Evolutionary conservation across 2,113 vertebrate genomes (phyloP).

Genomic region (Dicentrarchus labrax): DNA sequence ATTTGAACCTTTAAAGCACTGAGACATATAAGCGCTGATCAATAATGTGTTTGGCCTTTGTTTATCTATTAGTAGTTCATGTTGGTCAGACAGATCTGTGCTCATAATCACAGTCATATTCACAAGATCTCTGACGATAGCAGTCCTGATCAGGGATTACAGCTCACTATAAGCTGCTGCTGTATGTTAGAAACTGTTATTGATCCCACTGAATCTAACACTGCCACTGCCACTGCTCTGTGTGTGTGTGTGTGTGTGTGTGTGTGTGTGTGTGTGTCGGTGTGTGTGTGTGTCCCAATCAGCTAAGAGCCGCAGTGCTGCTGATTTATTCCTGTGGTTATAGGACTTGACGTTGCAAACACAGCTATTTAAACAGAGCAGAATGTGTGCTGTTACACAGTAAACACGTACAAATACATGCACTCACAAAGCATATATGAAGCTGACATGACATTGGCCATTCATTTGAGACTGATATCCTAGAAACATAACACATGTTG

Average conservation of each 20-base stretch:
- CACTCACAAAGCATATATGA: constrained; percentile 2
- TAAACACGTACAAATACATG: constrained; percentile 16
- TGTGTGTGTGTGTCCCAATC: constrained; percentile 37
- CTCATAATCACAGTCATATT: constrained; percentile 17
- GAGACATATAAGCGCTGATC: not conserved
- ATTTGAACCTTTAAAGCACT: not conserved
- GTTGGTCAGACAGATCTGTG: not conserved
- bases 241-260: constrained; percentile 4
- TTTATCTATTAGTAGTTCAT: not conserved
- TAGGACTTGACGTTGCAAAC: constrained; percentile 40
- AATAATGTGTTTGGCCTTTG: not conserved
- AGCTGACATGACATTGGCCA: not conserved
- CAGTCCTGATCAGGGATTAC: constrained; percentile 8
- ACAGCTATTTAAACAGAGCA: constrained; percentile 48
- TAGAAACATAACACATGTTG: not conserved
- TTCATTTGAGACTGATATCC: not conserved
- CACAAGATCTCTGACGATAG: not conserved
- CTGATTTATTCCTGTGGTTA: constrained; percentile 45
- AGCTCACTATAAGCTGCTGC: not conserved
- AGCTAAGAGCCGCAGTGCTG: constrained; percentile 43
- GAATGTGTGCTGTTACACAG: constrained; percentile 24
- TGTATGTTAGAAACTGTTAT: constrained; percentile 18
- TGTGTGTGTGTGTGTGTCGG: constrained; percentile 25
- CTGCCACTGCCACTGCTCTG: not conserved
- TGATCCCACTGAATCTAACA: constrained; percentile 36